Evolutionary conservation across 2,113 vertebrate species (phyloP).

Genomic region (Podarcis muralis): DNA sequence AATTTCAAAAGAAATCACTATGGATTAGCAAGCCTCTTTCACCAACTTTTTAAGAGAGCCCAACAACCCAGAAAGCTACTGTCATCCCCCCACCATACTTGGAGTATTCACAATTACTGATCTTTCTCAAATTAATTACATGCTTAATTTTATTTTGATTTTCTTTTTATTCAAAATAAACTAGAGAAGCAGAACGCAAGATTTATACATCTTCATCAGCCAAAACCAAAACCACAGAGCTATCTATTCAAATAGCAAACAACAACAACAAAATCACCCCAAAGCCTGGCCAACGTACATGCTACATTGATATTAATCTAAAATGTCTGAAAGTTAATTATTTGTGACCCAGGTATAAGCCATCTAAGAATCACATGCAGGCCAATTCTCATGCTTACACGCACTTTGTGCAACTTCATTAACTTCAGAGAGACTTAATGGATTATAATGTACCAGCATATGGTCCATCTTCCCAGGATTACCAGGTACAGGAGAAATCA

Average conservation of each 20-base stretch:
- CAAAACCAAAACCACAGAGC: neutral
- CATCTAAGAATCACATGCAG: accelerated
- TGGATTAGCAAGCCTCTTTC: neutral
- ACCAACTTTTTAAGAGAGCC: neutral
- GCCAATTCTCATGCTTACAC: neutral
- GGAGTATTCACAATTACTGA: neutral
- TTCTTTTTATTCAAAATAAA: neutral
- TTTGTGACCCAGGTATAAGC: accelerated
- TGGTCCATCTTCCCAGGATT: conserved; percentile 20
- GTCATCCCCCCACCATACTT: neutral
- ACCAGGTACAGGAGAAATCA: neutral
- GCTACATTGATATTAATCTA: neutral
- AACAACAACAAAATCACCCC: neutral
- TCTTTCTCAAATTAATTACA: conserved; percentile 2
- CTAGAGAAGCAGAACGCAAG: neutral
- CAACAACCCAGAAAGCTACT: neutral
- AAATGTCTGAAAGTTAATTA: neutral
- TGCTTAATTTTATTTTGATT: neutral
- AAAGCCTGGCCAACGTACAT: neutral
- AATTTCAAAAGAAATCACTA: neutral
- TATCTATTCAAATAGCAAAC: neutral
- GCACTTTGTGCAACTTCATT: conserved; percentile 10
- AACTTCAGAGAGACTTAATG: conserved; percentile 49
- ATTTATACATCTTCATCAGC: neutral
- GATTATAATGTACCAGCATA: conserved; percentile 10